phyloP scores from a whole-genome alignment of 2,888 invertebrate genomes.

The Eulithis testata region DNA sequence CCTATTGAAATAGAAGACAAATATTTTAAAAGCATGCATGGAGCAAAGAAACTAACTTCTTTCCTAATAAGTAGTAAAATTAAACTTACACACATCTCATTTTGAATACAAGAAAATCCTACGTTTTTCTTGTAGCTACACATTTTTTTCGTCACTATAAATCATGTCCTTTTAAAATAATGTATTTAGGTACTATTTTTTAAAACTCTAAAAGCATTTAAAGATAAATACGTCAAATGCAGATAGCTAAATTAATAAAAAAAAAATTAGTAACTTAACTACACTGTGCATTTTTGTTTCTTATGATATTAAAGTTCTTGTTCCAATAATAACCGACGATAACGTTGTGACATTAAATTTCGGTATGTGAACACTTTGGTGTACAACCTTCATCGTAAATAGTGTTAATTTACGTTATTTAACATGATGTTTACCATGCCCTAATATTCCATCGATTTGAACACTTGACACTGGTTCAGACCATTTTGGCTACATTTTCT shows the following conservation, averaged over 20 bases:
- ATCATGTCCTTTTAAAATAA: no score
- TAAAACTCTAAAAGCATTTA: neutral
- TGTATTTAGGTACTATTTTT: no score
- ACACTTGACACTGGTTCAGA: conserved; percentile 33
- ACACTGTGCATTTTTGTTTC: conserved; percentile 9
- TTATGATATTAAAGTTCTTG: conserved; percentile 25
- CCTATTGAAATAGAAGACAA: conserved; percentile 15
- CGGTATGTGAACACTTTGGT: conserved; percentile 45
- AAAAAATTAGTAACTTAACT: conserved; percentile 1
- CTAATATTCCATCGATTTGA: conserved; percentile 51
- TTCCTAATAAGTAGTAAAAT: no score
- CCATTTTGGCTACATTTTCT: neutral
- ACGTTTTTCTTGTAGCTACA: no score
- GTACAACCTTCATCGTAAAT: conserved; percentile 45
- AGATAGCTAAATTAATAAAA: no score
- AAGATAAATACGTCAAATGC: neutral
- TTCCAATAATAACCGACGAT: conserved; percentile 17
- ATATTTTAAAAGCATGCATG: neutral
- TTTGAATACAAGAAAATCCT: no score
- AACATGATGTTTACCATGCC: conserved; percentile 39
- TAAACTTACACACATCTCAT: no score
- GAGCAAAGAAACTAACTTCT: no score
- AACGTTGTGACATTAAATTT: conserved; percentile 29
- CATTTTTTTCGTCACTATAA: no score
- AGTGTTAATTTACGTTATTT: conserved; percentile 44